Base-by-base conservation (phyloP, 2,888 invertebrate species). In the Rhaphigaster nebulosa region DNA sequence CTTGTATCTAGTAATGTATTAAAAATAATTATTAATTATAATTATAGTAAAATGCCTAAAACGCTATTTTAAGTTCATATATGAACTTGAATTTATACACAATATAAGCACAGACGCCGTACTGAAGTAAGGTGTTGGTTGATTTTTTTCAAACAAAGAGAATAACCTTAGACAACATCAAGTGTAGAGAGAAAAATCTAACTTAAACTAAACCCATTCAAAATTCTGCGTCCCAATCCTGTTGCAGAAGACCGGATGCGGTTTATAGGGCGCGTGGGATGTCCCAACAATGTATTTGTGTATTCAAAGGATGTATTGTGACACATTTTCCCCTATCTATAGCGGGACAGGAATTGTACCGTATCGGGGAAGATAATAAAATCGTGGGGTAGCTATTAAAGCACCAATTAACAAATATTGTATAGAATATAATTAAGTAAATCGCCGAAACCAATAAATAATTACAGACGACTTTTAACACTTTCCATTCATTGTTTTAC, bases 231-330 rank as follows among this genome's bases (percentile, higher is more conserved):
- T 76, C 20, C 34, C 6, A 8, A 20, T 8, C 34, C 18, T 5
- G 18, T 65, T 29, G 65, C 65, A 76, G 70, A 76, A 76, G 70
- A 70, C 70, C 70, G 70, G 70, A 76, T 76, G 70, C 70, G 38
- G 70, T 76, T 76, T 76, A 76, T 76, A 76, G 38, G 38, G 6
- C 70, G 38, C 20, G 70, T 76, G 70, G 70, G 70, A 76, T 38
- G 70, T 1, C 20, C 20, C 34, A 65, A 34, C 65, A 76, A 76
- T 76, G 70, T 38, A 76, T 76, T 76, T 76, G 38, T 76, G 38
- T 76, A 76, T 38, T 76, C 70, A 38, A 10, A 38, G 70, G 0
- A 76, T 23, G 38, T 76, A 38, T 23, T 76, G 38, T 38, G 38
- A 8, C 20, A 34, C 6, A 38, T 76, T 38, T 76, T 6, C 20